These are phyloP conservation scores for Podotricha telesiphe DNA, from an alignment of 2,888 invertebrate species.

Conservation along the genomic window DNA sequence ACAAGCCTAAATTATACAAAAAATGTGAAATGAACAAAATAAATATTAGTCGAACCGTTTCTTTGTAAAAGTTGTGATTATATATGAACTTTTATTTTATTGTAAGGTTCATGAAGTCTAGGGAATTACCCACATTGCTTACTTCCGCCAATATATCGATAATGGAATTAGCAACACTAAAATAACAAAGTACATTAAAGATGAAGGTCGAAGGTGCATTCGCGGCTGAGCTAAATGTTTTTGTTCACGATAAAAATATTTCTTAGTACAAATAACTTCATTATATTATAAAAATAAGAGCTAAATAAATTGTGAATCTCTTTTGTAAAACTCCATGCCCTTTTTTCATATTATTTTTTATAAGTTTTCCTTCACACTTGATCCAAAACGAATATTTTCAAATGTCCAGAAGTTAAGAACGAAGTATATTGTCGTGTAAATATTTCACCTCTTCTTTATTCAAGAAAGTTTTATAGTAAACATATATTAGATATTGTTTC, in stretches of 20 bases:
- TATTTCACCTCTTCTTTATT: not conserved
- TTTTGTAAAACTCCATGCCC: too few species aligned
- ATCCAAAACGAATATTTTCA: too few species aligned
- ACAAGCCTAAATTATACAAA: too few species aligned
- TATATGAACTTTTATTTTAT: not conserved
- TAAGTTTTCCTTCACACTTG: too few species aligned
- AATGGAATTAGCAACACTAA: slow-evolving; percentile 9
- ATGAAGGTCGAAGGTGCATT: slow-evolving; percentile 8
- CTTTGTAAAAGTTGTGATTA: not conserved
- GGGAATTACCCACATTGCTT: not conserved
- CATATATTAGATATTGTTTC: not conserved
- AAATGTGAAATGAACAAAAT: too few species aligned
- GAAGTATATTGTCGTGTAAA: too few species aligned
- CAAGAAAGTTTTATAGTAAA: not conserved
- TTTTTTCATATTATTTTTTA: too few species aligned
- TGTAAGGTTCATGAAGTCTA: not conserved
- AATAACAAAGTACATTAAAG: not conserved
- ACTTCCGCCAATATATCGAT: slow-evolving; percentile 1
- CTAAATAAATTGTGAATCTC: too few species aligned
- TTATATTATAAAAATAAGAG: too few species aligned
- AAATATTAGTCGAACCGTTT: too few species aligned
- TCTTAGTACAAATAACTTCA: not conserved
- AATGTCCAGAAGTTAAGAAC: too few species aligned
- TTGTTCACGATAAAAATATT: slow-evolving; percentile 1
- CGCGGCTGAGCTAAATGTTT: slow-evolving; percentile 15